Base-by-base conservation (phyloP, 2,797 vertebrate genomes). In the Yasuhikotakia modesta region DNA sequence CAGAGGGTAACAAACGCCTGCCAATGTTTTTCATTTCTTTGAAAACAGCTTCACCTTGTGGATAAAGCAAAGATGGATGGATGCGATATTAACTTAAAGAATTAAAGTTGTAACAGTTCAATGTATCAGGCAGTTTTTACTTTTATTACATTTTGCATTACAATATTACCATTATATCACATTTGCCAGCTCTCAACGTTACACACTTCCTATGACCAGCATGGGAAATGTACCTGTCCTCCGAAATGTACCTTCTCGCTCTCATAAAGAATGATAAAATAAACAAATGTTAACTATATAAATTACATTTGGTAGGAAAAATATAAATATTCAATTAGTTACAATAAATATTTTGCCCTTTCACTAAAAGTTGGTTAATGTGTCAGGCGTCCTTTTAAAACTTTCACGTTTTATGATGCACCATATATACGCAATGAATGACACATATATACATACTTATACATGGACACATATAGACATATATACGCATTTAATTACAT, bases 161-260 rank as follows among this genome's bases (percentile, higher is more conserved):
- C 57, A 70, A 64, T 10, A 53, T 58, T 1, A 27, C 57, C 12
- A 60, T 16, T 27, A 11, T 63, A 55, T 1, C 63, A 53, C 63
- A 4, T n/a, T n/a, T n/a, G 19, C 8, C 27, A 32, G 27, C 61
- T 16, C 22, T 53, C 30, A 13, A 11, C 8, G 16, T 45, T 55
- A 57, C 1, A 71, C 50, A 69, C 67, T 61, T 58, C 89, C 89
- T 87, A 87, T 87, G 93, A 87, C 94, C 95, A 93, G 95, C 94
- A 85, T 84, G 86, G 85, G 85, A 92, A 76, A 76, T 88, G 89
- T 85, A 11, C 48, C 8, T 45, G 10, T 61, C 17, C 24, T n/a
- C n/a, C n/a, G n/a, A n/a, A n/a, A n/a, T n/a, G n/a, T n/a, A n/a
- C n/a, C n/a, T n/a, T n/a, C n/a, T n/a, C n/a, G n/a, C n/a, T n/a